These are phyloP conservation scores for Delichon dasypus DNA, from an alignment of 2,797 vertebrate species.

Conservation along the genomic window DNA sequence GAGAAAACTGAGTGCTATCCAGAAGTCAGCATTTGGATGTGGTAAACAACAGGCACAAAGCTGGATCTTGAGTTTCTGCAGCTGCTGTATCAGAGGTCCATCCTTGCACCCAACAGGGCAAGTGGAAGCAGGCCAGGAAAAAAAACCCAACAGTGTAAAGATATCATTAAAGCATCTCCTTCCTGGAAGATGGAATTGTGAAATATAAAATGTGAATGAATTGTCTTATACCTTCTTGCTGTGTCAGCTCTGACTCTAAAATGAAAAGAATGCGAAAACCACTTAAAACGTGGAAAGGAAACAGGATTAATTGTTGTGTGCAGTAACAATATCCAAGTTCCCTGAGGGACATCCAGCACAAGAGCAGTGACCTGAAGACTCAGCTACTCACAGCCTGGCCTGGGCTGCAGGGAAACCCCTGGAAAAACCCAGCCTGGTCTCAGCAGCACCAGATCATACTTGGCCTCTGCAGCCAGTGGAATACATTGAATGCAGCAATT, in stretches of 20 bases:
- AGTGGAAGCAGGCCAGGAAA: neutral
- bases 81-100: neutral
- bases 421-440: neutral
- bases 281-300: neutral
- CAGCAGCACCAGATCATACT: neutral
- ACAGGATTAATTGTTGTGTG: neutral
- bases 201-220: neutral
- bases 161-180: neutral
- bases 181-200: neutral
- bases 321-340: neutral
- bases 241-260: neutral
- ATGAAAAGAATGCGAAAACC: neutral
- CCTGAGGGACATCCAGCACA: neutral
- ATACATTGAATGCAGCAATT: accelerated
- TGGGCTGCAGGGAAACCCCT: neutral
- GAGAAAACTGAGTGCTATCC: neutral
- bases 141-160: neutral
- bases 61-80: neutral
- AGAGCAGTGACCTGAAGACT: neutral
- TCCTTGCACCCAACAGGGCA: neutral
- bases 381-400: no score
- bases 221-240: neutral
- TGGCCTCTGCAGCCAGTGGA: neutral
- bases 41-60: neutral
- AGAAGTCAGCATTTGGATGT: neutral